Evolutionary conservation across 1,140 invertebrate genomes (phyloP).

Genomic region (honey bee (Apis mellifera)): Amel_HAv3.1 CM009931.2:25745001-25745500

Average conservation of each 20-base stretch:
- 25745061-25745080: neutral
- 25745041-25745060: neutral
- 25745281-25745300: no score
- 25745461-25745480: no score
- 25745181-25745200: neutral
- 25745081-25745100: neutral
- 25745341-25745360: no score
- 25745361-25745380: no score
- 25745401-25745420: no score
- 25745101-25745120: neutral
- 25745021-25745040: conserved; percentile 19
- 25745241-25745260: no score
- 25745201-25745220: neutral
- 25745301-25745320: no score
- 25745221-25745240: neutral
- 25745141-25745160: conserved; percentile 28
- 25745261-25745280: no score
- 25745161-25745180: conserved; percentile 18
- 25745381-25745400: no score
- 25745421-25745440: no score
- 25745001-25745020: neutral
- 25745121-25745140: conserved; percentile 22
- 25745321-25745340: no score
- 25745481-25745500: neutral
- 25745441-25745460: no score